Evolutionary conservation across 64 coral and sea anemone species (phyloP).

Genomic region (Montipora sp.): DNA sequence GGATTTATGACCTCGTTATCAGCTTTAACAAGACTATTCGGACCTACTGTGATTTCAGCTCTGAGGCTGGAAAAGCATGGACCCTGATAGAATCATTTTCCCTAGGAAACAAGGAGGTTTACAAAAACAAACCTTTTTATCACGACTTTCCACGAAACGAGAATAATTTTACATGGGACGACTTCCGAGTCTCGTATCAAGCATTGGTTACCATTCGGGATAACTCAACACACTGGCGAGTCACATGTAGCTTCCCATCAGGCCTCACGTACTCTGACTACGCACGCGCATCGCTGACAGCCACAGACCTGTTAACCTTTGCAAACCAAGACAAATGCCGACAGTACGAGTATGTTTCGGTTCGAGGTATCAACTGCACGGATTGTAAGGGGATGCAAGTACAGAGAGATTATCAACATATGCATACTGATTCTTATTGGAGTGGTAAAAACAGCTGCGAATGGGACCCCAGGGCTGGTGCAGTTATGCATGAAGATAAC

Average conservation of each 20-base stretch:
- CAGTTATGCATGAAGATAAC: slow-evolving; percentile 56
- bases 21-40: background rate
- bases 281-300: slow-evolving; percentile 19
- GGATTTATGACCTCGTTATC: background rate
- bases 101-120: slow-evolving; percentile 11
- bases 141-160: slow-evolving; percentile 27
- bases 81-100: slow-evolving; percentile 66
- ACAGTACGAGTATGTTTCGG: slow-evolving; percentile 20
- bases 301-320: slow-evolving; percentile 19
- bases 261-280: slow-evolving; percentile 20
- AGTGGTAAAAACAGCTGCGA: slow-evolving; percentile 9
- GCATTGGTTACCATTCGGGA: slow-evolving; percentile 18
- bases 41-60: slow-evolving; percentile 36
- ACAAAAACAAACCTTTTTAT: slow-evolving; percentile 36
- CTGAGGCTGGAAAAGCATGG: slow-evolving; percentile 22
- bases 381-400: slow-evolving; percentile 5
- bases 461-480: background rate
- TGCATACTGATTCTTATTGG: slow-evolving; percentile 42
- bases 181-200: slow-evolving; percentile 11
- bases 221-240: slow-evolving; percentile 47
- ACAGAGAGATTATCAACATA: slow-evolving; percentile 12
- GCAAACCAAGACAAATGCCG: slow-evolving; percentile 14
- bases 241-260: slow-evolving; percentile 29
- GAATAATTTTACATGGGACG: slow-evolving; percentile 1
- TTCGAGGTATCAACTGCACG: slow-evolving; percentile 26